Conservation (phyloP, 1,140 invertebrate species). For the Drosophila bocqueti region DNA sequence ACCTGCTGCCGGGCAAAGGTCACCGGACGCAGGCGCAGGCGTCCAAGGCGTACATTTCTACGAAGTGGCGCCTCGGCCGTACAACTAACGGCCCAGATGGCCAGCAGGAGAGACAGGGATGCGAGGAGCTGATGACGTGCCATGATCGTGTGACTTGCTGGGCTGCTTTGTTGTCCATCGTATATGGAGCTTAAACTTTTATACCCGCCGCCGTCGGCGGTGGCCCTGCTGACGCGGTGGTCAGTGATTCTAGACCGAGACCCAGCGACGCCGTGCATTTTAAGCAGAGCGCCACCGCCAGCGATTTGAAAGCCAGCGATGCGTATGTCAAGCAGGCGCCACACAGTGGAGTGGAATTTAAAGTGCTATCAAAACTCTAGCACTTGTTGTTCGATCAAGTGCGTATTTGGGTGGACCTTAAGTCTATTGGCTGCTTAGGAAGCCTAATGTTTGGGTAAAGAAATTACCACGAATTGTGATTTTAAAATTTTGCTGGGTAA, state of each 20-base stretch:
- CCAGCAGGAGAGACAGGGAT: conserved; percentile 58
- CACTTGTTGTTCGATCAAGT: conserved; percentile 3
- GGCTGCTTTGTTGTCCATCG: conserved; percentile 51
- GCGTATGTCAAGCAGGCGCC: conserved; percentile 68
- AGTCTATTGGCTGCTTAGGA: neutral
- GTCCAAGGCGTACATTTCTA: conserved; percentile 23
- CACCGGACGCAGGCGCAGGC: conserved; percentile 41
- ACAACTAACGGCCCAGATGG: conserved; percentile 49
- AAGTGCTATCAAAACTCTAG: conserved; percentile 38
- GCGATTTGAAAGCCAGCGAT: conserved; percentile 54
- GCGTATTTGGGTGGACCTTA: conserved; percentile 22
- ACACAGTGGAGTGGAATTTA: conserved; percentile 55
- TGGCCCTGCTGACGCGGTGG: conserved; percentile 47
- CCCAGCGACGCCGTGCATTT: conserved; percentile 51
- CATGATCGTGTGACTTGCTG: conserved; percentile 69
- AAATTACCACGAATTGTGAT: neutral
- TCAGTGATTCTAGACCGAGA: conserved; percentile 60
- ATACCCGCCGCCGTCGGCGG: conserved; percentile 27
- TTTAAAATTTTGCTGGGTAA: neutral
- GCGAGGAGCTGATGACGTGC: conserved; percentile 62
- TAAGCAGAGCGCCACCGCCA: conserved; percentile 51
- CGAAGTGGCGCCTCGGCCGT: conserved; percentile 45
- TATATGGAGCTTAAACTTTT: conserved; percentile 71
- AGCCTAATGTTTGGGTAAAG: neutral
- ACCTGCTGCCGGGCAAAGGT: conserved; percentile 56